Evolutionary conservation across 2,888 invertebrate genomes (phyloP).

Genomic region (Corbicula japonica): DNA sequence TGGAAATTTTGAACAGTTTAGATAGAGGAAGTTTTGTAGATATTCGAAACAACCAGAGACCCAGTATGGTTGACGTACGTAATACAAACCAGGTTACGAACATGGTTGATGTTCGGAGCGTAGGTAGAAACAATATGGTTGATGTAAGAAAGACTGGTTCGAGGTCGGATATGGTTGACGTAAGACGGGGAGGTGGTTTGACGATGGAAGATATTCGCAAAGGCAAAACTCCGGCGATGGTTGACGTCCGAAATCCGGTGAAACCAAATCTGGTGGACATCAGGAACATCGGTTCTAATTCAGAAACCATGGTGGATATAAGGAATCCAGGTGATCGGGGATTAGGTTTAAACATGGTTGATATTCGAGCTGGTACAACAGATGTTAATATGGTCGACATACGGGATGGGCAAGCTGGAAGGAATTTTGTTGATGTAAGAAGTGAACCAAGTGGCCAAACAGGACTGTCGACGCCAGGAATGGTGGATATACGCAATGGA

Average conservation of each 20-base stretch:
- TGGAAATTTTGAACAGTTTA: conserved; percentile 12
- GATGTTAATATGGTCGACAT: conserved; percentile 11
- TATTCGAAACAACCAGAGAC: conserved; percentile 3
- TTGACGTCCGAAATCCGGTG: conserved; percentile 2
- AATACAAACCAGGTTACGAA: not conserved
- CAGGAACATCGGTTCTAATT: not conserved
- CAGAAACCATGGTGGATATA: conserved; percentile 22
- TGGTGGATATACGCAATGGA: no score
- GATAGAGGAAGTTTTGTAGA: not conserved
- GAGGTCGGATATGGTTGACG: conserved; percentile 8
- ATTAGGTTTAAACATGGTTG: not conserved
- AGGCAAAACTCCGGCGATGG: not conserved
- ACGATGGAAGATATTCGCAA: conserved; percentile 15
- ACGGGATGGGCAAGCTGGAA: not conserved
- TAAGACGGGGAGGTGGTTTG: conserved; percentile 6
- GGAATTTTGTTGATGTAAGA: not conserved
- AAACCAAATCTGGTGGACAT: not conserved
- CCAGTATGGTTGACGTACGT: conserved; percentile 25
- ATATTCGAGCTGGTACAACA: conserved; percentile 8
- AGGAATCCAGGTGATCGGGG: not conserved
- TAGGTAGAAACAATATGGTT: conserved; percentile 9
- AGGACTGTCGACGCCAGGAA: no score
- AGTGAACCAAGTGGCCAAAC: no score
- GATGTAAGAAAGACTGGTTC: conserved; percentile 5
- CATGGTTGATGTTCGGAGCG: conserved; percentile 16